A percentile compares a stretch with the other conserved stretches of the same genome.
phyloP scores from a whole-genome alignment of 2,113 vertebrate species.

The Ictalurus furcatus region DNA sequence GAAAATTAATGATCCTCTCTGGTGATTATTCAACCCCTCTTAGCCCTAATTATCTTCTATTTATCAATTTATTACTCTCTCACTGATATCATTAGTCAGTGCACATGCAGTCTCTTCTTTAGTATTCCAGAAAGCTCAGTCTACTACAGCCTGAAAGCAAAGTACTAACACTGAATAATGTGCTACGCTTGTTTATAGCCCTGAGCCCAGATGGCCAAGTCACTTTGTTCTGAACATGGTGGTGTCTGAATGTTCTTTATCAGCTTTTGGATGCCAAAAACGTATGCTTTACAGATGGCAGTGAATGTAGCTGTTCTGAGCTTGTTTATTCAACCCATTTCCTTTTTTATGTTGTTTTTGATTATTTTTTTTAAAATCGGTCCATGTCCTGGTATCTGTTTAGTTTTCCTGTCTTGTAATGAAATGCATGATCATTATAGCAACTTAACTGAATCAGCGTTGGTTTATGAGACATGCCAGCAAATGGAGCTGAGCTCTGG shows the following conservation, averaged over 20 bases:
- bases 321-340: background rate
- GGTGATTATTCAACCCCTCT: constrained; percentile 36
- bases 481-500: background rate
- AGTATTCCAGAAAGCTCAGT: background rate
- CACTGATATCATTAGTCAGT: background rate
- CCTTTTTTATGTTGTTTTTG: background rate
- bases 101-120: background rate
- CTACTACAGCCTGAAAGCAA: background rate
- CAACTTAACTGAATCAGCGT: background rate
- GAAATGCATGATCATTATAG: no score
- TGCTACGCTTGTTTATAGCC: background rate
- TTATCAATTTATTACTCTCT: background rate
- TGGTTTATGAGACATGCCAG: background rate
- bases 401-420: no score
- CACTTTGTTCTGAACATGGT: background rate
- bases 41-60: background rate
- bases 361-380: no score
- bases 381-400: background rate
- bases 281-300: background rate
- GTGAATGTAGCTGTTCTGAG: background rate
- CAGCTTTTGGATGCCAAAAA: background rate
- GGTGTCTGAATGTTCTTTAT: background rate
- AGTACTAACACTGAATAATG: background rate
- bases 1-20: constrained; percentile 40
- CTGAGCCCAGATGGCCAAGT: constrained; percentile 12